Evolutionary conservation across 2,797 vertebrate genomes (phyloP), one percentile per base, ranked within the genome.

Genomic region (Petrocephalus schoutedeni): DNA sequence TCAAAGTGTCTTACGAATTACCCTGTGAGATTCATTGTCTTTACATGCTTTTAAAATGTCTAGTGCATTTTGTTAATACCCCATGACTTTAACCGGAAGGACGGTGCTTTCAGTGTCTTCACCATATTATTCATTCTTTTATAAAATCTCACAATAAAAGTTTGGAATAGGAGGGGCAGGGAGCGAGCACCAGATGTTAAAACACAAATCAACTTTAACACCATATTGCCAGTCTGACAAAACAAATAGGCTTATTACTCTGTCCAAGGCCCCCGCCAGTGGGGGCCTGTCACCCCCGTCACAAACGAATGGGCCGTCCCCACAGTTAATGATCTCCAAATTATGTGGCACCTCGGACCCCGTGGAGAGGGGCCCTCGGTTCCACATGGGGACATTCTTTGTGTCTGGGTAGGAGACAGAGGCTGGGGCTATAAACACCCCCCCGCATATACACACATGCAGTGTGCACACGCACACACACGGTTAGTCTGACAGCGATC

Each of bases 371-470:
- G 89, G 89, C 88, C 89, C 87, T 89, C 87, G 19, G 64, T 91
- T 91, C 89, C 92, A 92, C 91, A 92, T 91, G 90, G 91, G 91
- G 91, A 89, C 89, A 87, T 89, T 90, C 92, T 93, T 93, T 93
- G 92, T 93, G 92, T 93, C 92, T 93, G 92, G 91, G 54, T 87
- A 89, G 90, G 88, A 88, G 84, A 88, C 90, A 87, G 90, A 90
- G 91, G 89, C 90, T 87, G 90, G 90, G 89, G 91, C 89, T 89
- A 90, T 91, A 90, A 93, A 93, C 90, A 90, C 92, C 90, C 90
- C 90, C 90, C 88, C 87, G 23, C 58, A 87, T 80, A 88, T 74
- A 87, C 89, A 90, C 88, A 86, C 21, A 64, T 80, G 36, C 88
- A 85, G 82, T 80, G 86, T 83, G 90, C 89, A 90, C 88, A 89